These are phyloP conservation scores for Hydractinia symbiolongicarpus DNA, from an alignment of 30 jellyfish, hydroid and myxozoan genomes.

Conservation along the genomic window DNA sequence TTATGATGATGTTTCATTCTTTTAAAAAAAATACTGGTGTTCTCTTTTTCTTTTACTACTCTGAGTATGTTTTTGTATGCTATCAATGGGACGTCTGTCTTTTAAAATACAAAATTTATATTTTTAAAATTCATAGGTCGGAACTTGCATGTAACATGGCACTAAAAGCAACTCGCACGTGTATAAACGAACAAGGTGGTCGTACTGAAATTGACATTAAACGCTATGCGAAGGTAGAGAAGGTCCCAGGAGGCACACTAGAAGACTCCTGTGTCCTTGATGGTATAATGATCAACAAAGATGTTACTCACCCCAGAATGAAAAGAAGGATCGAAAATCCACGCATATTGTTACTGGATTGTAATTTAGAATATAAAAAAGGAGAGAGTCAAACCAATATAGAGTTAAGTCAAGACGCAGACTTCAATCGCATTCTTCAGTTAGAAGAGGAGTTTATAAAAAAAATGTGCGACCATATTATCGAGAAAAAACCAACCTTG, in stretches of 20 bases:
- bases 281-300: conserved; percentile 90
- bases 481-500: conserved; percentile 76
- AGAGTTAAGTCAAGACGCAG: conserved; percentile 70
- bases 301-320: conserved; percentile 94
- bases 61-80: too few relatives aligned
- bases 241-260: conserved; percentile 91
- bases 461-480: conserved; percentile 70
- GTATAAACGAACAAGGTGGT: conserved; percentile 61
- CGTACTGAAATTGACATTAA: conserved; percentile 81
- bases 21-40: too few relatives aligned
- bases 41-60: too few relatives aligned
- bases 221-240: conserved; percentile 90
- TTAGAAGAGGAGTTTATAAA: conserved; percentile 87
- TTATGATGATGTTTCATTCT: too few relatives aligned
- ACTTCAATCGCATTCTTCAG: conserved; percentile 73
- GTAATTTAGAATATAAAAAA: conserved; percentile 80
- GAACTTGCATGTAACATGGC: conserved; percentile 86
- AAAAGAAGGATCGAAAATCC: conserved; percentile 84
- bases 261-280: conserved; percentile 90
- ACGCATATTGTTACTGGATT: conserved; percentile 73
- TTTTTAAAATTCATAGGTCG: conserved; percentile 40
- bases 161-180: conserved; percentile 71
- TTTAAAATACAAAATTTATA: neutral
- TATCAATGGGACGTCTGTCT: too few relatives aligned
- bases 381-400: conserved; percentile 89